Evolutionary conservation across 92 coral and sea anemone species (phyloP), one percentile per base, ranked within the genome.

Genomic region (Hydrozoanthus gracilis): DNA sequence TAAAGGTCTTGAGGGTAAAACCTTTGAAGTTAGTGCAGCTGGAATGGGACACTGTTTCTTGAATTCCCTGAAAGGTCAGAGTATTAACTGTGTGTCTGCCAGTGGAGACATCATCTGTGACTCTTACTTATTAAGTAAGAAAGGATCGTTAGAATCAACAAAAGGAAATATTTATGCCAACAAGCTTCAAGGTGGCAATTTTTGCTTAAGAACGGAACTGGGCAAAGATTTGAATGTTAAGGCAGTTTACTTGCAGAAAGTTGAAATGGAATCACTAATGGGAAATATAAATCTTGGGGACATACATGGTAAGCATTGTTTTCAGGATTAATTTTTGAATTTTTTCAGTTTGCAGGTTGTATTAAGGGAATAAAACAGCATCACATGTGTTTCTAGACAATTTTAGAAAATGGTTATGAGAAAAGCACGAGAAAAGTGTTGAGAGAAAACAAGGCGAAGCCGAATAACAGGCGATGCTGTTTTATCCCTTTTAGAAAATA

Each of bases 171-270:
- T 96, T 15, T 84, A 86, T 54, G 88, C 93, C 1, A 87, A 90
- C 52, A 96, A 96, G 82, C 51, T 95, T 60, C 99, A 96, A 87
- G 99, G 99, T 10, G 86, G 88, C 50, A 85, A 95, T 50, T 93
- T 96, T 56, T 87, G 88, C 76, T 61, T 96, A 45, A 88, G 79
- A 51, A 64, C 93, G 11, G 95, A 90, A 5, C 82, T 84, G 27
- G 99, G 98, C 56, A 70, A 64, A 18, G 73, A 68, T 27, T 78
- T 95, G 49, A 64, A 60, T 83, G 87, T 96, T 27, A 83, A 88
- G 48, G 92, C 98, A 16, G 47, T 90, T 5, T 96, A 96, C 86
- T 84, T 94, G 67, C 87, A 89, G 61, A 86, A 91, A 84, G 89
- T 91, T 47, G 88, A 91, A 64, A 64, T 96, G 14, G 84, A 83